Evolutionary conservation across 2,797 vertebrate species (phyloP), one percentile per base, ranked within the genome.

Genomic region (Macroramphosus scolopax): DNA sequence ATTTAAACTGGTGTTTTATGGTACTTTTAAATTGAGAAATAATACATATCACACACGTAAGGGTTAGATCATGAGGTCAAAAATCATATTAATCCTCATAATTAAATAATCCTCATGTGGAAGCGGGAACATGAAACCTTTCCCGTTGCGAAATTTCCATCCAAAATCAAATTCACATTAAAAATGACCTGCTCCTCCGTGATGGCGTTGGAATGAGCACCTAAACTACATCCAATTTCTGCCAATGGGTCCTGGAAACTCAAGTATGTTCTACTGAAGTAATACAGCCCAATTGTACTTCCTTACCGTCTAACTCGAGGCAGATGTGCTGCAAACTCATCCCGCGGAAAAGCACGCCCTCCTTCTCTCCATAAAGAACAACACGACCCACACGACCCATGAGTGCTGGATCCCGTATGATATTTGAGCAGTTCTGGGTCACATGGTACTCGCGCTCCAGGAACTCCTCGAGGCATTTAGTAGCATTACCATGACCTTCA

Each of bases 301-400:
- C n/a, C 75, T 78, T 69, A 92, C 91, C 90, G 0, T 92, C 91
- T 48, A 92, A 58, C 71, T 92, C 90, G 0, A 92, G 87, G 52
- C 91, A 92, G 81, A 92, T 91, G 78, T 91, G 87, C 68, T 92
- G 88, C 44, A 92, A 72, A 53, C 89, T 92, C 89, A 91, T 90
- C 3, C 91, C 91, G 31, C 86, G 70, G 78, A 92, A 91, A 17
- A 91, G 81, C 17, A 91, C 89, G 0, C 91, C 91, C 26, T 92
- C 89, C 30, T 43, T 80, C 66, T 92, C 90, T 29, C 89, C 90
- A 2, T 90, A 91, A 1, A 92, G 85, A 33, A 92, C 82, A 4
- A 92, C 91, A 0, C 90, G 82, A 6, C 87, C 89, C 45, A 92
- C 90, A 0, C 87, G 81, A 9, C 88, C 85, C 89, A 91, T 89